A percentile compares a stretch with the other conserved stretches of the same genome.
These are phyloP conservation scores for Drosophila siamana DNA, from an alignment of 2,888 invertebrate genomes.

Conservation along the genomic window DNA sequence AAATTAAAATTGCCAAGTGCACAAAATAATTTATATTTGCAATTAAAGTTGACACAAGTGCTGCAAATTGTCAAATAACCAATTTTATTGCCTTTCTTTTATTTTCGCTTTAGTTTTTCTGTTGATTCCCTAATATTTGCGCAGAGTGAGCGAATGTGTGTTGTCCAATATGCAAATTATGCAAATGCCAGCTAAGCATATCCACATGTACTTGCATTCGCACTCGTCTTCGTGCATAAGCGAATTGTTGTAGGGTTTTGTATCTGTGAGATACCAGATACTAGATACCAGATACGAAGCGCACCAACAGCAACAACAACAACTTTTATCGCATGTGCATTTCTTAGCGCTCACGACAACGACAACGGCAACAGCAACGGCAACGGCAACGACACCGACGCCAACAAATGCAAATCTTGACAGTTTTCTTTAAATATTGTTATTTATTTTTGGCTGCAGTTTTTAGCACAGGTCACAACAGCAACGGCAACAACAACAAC, in stretches of 20 bases:
- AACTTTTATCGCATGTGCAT: constrained; percentile 72
- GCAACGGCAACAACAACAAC: constrained; percentile 9
- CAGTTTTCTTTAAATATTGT: constrained; percentile 75
- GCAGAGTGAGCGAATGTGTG: constrained; percentile 45
- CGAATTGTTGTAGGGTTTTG: constrained; percentile 22
- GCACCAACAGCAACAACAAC: constrained; percentile 26
- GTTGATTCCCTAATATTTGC: constrained; percentile 38
- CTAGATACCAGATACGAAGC: constrained; percentile 44
- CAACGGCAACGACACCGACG: constrained; percentile 33
- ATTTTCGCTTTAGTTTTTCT: constrained; percentile 24
- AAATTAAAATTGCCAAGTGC: constrained; percentile 59
- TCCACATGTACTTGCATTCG: not conserved
- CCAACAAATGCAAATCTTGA: constrained; percentile 76
- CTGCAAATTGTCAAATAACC: constrained; percentile 51
- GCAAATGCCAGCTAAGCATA: constrained; percentile 63
- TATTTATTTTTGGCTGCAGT: constrained; percentile 71
- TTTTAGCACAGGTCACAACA: constrained; percentile 49
- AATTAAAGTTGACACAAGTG: constrained; percentile 52
- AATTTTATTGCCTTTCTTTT: constrained; percentile 41
- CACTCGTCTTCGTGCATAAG: not conserved
- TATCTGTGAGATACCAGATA: constrained; percentile 59
- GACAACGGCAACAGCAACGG: constrained; percentile 40
- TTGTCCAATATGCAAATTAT: constrained; percentile 66
- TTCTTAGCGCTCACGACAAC: constrained; percentile 64
- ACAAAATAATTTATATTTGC: constrained; percentile 58